These are phyloP conservation scores for Malurus melanocephalus DNA, from an alignment of 2,113 vertebrate genomes.

Conservation along the genomic window DNA sequence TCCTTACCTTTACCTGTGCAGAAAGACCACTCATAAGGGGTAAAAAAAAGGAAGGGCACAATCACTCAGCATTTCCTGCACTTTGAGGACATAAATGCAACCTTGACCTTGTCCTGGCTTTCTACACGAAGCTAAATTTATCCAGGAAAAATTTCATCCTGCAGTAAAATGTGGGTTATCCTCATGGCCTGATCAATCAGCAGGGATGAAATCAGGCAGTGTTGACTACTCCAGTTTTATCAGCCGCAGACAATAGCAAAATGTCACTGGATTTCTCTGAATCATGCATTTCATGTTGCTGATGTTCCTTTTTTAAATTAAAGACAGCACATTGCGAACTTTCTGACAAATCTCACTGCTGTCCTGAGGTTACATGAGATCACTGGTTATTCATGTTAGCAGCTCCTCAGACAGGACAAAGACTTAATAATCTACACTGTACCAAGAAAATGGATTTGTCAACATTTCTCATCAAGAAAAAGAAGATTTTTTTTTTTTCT, in stretches of 20 bases:
- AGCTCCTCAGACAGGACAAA: slow-evolving; percentile 9
- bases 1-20: neutral
- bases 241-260: slow-evolving; percentile 14
- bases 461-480: neutral
- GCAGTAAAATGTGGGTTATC: neutral
- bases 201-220: neutral
- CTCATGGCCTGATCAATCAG: neutral
- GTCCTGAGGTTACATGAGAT: slow-evolving; percentile 58
- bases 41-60: neutral
- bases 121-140: neutral
- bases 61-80: neutral
- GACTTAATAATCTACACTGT: neutral
- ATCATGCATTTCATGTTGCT: slow-evolving; percentile 23
- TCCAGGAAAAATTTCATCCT: neutral
- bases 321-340: slow-evolving; percentile 6
- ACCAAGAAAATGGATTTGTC: neutral
- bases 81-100: neutral
- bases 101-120: neutral
- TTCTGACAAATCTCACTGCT: slow-evolving; percentile 40
- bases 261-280: slow-evolving; percentile 25
- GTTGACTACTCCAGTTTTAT: slow-evolving; percentile 2
- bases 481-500: neutral
- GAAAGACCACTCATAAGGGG: neutral
- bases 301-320: slow-evolving; percentile 42
- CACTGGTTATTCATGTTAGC: slow-evolving; percentile 41